phyloP scores from a whole-genome alignment of 2,113 vertebrate species.

The Pelobates fuscus region DNA sequence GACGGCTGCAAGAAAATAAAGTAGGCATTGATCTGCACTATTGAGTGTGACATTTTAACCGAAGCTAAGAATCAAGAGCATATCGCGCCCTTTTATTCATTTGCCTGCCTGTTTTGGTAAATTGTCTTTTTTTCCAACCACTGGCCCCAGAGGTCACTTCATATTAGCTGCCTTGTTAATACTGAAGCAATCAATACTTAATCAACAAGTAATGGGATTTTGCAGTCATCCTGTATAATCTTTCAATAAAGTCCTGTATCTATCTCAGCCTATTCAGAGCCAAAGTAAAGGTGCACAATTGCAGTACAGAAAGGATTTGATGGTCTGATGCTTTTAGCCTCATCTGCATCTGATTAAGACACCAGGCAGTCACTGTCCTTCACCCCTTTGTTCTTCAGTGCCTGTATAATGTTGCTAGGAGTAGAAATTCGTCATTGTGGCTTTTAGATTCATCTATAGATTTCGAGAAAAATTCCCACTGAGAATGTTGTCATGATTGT shows the following conservation, averaged over 20 bases:
- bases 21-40: slow-evolving; percentile 94
- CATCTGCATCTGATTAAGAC: slow-evolving; percentile 98
- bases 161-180: slow-evolving; percentile 99
- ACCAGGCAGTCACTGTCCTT: slow-evolving; percentile 90
- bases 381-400: slow-evolving; percentile 87
- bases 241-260: slow-evolving; percentile 98
- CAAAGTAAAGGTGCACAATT: slow-evolving; percentile 79
- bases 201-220: slow-evolving; percentile 99
- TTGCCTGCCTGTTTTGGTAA: slow-evolving; percentile 81
- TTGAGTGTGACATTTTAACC: slow-evolving; percentile 97
- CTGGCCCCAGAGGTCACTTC: slow-evolving; percentile 95
- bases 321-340: slow-evolving; percentile 93
- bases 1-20: slow-evolving; percentile 90
- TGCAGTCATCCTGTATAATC: slow-evolving; percentile 98
- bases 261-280: slow-evolving; percentile 84
- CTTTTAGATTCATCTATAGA: slow-evolving; percentile 69
- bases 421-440: slow-evolving; percentile 66
- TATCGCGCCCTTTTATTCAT: slow-evolving; percentile 79
- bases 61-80: slow-evolving; percentile 87
- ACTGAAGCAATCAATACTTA: slow-evolving; percentile 98
- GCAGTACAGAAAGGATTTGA: slow-evolving; percentile 90
- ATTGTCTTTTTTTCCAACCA: slow-evolving; percentile 83
- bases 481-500: slow-evolving; percentile 20
- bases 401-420: slow-evolving; percentile 67
- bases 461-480: slow-evolving; percentile 22